Base-by-base conservation (phyloP, 2,888 invertebrate species). In the Bimastos eiseni region DNA sequence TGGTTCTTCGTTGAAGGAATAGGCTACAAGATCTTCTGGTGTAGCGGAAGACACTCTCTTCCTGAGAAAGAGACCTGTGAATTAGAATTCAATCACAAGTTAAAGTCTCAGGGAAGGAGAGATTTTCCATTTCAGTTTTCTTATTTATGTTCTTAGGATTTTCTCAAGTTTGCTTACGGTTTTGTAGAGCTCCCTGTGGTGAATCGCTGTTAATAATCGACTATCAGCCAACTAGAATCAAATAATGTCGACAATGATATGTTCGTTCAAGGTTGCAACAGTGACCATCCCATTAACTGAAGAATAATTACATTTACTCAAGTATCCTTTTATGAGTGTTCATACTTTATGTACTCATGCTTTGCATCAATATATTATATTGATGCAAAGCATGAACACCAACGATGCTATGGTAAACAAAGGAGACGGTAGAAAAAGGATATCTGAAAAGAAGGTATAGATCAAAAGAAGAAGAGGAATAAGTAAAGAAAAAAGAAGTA, bases 51-150 rank as follows among this genome's bases (percentile, higher is more conserved):
- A 36, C 37, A 33, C 37, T 86, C 86, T 86, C 86, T 86, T 86
- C 86, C 86, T 86, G 86, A 86, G 86, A 86, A 36, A 34, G 34
- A 86, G n/a, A 86, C 86, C 86, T 86, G 86, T 36, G 86, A 34
- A 36, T 86, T 17, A 19, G 34, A 86, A 86, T 86, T 36, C 8
- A 86, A 34, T 86, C 86, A 86, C 86, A 86, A 86, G 86, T 36
- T 86, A 86, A 86, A 86, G 86, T 86, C 86, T 86, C 86, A 86
- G 86, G 86, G 86, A 86, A 36, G 34, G 86, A 86, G 37, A 24
- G 36, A 36, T 17, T 37, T 86, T 37, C 21, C 34, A 15, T 36
- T 36, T 11, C 8, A 4, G 30, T 86, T 30, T 8, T 55, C 30
- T n/a, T 13, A 4, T 70, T n/a, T 5, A 8, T 30, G 30, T 70